Evolutionary conservation across 35 echinoderm and acorn worm species (phyloP), one percentile per base, ranked within the genome.

Genomic region (Patiria miniata): DNA sequence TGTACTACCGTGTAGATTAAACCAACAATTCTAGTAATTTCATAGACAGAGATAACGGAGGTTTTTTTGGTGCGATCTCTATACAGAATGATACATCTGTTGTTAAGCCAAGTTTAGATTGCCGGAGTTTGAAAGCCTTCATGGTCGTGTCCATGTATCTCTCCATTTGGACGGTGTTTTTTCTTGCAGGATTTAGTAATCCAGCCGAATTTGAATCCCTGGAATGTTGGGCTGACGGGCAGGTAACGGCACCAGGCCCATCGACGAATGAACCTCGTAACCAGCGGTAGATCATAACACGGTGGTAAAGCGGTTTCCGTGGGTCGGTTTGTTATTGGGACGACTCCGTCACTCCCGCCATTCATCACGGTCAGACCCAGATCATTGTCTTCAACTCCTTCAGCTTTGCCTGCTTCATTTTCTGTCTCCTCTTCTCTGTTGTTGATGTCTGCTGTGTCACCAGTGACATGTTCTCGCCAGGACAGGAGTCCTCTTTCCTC

Each of bases 161-260:
- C n/a, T n/a, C n/a, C n/a, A n/a, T n/a, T n/a, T n/a, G n/a, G n/a
- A n/a, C n/a, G n/a, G n/a, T n/a, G n/a, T 82, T 82, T 82, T 44
- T 56, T 82, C 32, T 82, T 53, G 0, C 18, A 82, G 14, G 15
- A 8, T 12, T 51, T 51, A n/a, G 22, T 51, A 4, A 52, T 51
- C 16, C 51, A 37, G 19, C 37, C 37, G n/a, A 22, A 58, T 36
- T 85, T 59, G 81, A 92, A 96, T 78, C 94, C 90, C 21, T 30
- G 78, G 78, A 95, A 99, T 39, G 96, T 99, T 8, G 96, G 96
- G 42, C 93, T 95, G 87, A 99, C 69, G 0, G 96, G 96, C 0
- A 99, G 37, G 51, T 87, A 95, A 8, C 68, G 83, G 26, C 87
- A 89, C 89, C 93, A 99, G 16, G 76, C 83, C 68, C 58, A 83